Base-by-base conservation (phyloP, 2,888 invertebrate species). In the Sinelater perroti region DNA sequence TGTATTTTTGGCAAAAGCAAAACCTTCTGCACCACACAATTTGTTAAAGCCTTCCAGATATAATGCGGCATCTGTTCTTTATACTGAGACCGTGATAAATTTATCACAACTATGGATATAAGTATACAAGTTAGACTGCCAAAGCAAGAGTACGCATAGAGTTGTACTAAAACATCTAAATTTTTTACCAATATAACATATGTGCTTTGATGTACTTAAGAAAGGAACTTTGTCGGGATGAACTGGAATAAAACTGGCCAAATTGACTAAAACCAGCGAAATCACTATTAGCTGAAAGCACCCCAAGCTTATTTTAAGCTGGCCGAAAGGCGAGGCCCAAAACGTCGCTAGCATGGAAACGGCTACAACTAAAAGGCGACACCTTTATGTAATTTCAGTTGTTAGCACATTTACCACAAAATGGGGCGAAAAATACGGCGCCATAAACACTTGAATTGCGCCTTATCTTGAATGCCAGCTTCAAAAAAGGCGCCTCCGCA, bases 271-370 rank as follows among this genome's bases (percentile, higher is more conserved):
- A 30, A 74, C 62, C 1, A 72, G 53, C 0, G 70, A 62, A 26
- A 69, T 67, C 30, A 77, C 38, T n/a, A 78, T 24, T 24, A 78
- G 47, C 33, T 75, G 74, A 6, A 71, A 56, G 62, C 75, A 74
- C 21, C 64, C 67, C 30, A 78, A 53, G 4, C 71, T 65, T 11
- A 77, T 70, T 64, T 76, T 77, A 14, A 70, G 56, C 26, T 66
- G 62, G n/a, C 73, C 72, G 45, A 73, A 70, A 2, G 76, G 74
- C 20, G 75, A 73, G 14, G 72, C 62, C 72, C 76, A 78, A 65
- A 77, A 78, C 10, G 72, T 69, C n/a, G 67, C 53, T n/a, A 78
- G 59, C 38, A 74, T 58, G 5, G 68, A 68, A 52, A 68, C 50
- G 13, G 70, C 62, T 42, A 74, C 67, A 47, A 75, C 78, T 78